Conservation (phyloP, 2,888 invertebrate species). For the Hyposoter dolosus region DNA sequence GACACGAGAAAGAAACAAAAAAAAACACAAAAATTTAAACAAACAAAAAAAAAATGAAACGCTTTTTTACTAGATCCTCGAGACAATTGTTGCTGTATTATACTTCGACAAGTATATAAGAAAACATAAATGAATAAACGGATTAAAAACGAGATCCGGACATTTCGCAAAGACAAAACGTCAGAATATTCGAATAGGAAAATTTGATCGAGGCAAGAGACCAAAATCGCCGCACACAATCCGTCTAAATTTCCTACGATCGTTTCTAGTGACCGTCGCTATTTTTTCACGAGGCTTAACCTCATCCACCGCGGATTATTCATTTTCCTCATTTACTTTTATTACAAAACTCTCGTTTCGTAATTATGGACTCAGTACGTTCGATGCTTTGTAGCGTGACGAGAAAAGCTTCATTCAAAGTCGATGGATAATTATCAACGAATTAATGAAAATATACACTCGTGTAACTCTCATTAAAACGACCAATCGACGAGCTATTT, state of each 20-base stretch:
- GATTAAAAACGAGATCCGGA: not conserved
- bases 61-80: slow-evolving; percentile 72
- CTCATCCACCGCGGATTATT: not conserved
- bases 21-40: not conserved
- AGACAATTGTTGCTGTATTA: slow-evolving; percentile 67
- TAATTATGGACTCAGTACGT: slow-evolving; percentile 56
- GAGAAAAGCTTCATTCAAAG: slow-evolving; percentile 54
- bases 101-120: slow-evolving; percentile 66
- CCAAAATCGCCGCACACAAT: slow-evolving; percentile 65
- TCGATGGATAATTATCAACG: slow-evolving; percentile 25
- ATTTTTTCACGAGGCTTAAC: slow-evolving; percentile 28
- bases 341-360: slow-evolving; percentile 31
- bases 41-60: slow-evolving; percentile 44
- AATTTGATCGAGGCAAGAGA: slow-evolving; percentile 34
- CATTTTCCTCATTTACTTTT: not conserved
- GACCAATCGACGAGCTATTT: slow-evolving; percentile 72
- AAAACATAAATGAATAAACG: slow-evolving; percentile 21
- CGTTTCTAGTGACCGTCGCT: slow-evolving; percentile 26
- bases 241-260: slow-evolving; percentile 68
- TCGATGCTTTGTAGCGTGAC: slow-evolving; percentile 65
- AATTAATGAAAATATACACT: slow-evolving; percentile 33
- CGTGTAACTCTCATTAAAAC: not conserved
- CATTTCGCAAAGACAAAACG: not conserved
- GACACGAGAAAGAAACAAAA: slow-evolving; percentile 45
- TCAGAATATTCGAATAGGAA: not conserved